phyloP scores from a whole-genome alignment of 2,888 invertebrate species.

The Rambutsinella grinnellia region DNA sequence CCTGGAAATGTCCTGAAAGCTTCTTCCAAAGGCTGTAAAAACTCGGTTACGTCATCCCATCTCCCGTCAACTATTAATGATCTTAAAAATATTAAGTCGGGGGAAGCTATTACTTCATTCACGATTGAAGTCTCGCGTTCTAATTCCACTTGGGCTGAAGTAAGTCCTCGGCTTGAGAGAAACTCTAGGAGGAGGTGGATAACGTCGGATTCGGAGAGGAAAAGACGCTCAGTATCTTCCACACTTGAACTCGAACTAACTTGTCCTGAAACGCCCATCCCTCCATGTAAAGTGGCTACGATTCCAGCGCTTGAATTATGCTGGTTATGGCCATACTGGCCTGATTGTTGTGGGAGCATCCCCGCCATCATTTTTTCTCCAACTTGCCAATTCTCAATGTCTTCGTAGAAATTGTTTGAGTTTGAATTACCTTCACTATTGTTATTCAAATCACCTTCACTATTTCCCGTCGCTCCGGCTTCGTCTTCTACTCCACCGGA shows the following conservation, averaged over 20 bases:
- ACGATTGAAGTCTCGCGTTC: constrained; percentile 96
- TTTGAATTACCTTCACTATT: constrained; percentile 25
- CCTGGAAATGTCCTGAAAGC: constrained; percentile 65
- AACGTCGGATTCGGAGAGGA: constrained; percentile 88
- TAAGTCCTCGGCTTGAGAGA: constrained; percentile 88
- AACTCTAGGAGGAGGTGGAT: constrained; percentile 88
- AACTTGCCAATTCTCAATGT: constrained; percentile 37
- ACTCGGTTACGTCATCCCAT: constrained; percentile 97
- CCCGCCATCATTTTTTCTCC: constrained; percentile 47
- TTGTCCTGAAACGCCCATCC: neutral
- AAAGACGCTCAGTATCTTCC: constrained; percentile 57
- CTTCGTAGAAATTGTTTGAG: constrained; percentile 38
- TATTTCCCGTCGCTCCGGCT: neutral
- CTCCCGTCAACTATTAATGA: constrained; percentile 97
- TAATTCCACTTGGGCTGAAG: constrained; percentile 83
- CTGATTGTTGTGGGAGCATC: constrained; percentile 16
- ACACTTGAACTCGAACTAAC: constrained; percentile 16
- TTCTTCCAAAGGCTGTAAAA: constrained; percentile 90
- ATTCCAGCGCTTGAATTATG: constrained; percentile 26
- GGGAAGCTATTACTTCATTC: constrained; percentile 88
- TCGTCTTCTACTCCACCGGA: neutral
- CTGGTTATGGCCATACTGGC: constrained; percentile 27
- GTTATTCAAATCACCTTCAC: neutral
- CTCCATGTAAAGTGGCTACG: constrained; percentile 35
- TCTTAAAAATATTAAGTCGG: constrained; percentile 92